Base-by-base conservation (phyloP, 1,140 invertebrate genomes). In the Halesus radiatus region DNA sequence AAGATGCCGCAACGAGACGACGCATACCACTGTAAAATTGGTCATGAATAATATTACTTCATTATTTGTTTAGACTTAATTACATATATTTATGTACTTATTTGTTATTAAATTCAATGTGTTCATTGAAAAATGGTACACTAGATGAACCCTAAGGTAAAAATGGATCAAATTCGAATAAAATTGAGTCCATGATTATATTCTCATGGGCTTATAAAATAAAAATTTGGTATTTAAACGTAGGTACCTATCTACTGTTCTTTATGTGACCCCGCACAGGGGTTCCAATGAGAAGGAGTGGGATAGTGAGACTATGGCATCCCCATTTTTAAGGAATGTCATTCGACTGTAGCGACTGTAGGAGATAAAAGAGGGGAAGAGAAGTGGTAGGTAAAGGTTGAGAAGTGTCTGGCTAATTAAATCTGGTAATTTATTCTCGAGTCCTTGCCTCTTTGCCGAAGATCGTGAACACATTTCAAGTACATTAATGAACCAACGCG, bases 11-110 rank as follows among this genome's bases (percentile, higher is more conserved):
- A 20, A n/a, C n/a, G n/a, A 18, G 18, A 20, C 16, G 29, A n/a
- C 66, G 29, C 66, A 70, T n/a, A 70, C 45, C 66, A 50, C 8
- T 26, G 6, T n/a, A 16, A 37, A 50, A 45, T 68, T 45, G 26
- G 64, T 68, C n/a, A 45, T 68, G 64, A 68, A 68, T 68, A 80
- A 82, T 78, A 80, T 68, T 66, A 73, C 45, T 77, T 75, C 78
- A 82, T 80, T 83, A 80, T 83, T 77, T 75, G 74, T 80, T 76
- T 70, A 76, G 74, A 76, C 45, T 18, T 74, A 64, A 75, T 29
- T 76, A 45, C 10, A 45, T 45, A 10, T 45, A 29, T 2, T n/a
- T 45, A 45, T 13, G 37, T 45, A 45, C 37, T 45, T 45, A 45
- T 78, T 70, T 4, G 15, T 23, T 26, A 29, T 56, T 29, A 54